Evolutionary conservation across 1,140 invertebrate species (phyloP).

Genomic region (Philopotamus ludificatus): DNA sequence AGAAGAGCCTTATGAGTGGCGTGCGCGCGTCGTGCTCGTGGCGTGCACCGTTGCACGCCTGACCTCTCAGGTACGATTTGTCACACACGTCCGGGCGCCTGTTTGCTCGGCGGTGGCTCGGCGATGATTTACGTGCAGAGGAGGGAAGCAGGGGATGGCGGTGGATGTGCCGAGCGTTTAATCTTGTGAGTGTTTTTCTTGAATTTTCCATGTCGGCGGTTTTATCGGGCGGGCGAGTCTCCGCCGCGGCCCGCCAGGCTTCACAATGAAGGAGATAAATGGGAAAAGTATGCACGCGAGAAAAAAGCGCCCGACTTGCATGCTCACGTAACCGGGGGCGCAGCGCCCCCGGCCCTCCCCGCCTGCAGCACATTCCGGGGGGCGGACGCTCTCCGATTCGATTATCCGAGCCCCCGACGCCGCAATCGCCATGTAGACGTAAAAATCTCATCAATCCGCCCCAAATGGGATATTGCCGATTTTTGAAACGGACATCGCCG

Average conservation of each 20-base stretch:
- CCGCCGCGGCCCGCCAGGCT: conserved; percentile 30
- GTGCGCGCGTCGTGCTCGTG: no score
- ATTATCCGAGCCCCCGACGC: background rate
- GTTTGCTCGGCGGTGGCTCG: background rate
- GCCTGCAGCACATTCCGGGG: background rate
- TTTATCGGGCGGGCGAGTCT: conserved; percentile 27
- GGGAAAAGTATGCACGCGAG: conserved; percentile 43
- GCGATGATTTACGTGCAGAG: conserved; percentile 17
- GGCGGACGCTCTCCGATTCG: background rate
- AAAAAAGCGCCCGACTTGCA: conserved; percentile 31
- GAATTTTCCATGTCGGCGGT: conserved; percentile 30
- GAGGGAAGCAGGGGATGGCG: background rate
- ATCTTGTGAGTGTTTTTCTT: conserved; percentile 32
- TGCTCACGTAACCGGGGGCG: background rate
- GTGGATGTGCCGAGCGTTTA: conserved; percentile 16
- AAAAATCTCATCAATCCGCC: no score
- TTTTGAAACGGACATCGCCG: no score
- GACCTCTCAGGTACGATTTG: no score
- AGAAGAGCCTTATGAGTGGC: no score
- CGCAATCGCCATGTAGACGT: no score
- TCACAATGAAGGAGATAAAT: conserved; percentile 43
- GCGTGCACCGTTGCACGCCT: no score
- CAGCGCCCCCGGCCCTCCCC: background rate
- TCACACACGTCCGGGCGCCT: background rate
- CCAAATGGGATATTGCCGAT: no score